Conservation (phyloP, 2,888 invertebrate genomes). For the Idaea biselata region DNA sequence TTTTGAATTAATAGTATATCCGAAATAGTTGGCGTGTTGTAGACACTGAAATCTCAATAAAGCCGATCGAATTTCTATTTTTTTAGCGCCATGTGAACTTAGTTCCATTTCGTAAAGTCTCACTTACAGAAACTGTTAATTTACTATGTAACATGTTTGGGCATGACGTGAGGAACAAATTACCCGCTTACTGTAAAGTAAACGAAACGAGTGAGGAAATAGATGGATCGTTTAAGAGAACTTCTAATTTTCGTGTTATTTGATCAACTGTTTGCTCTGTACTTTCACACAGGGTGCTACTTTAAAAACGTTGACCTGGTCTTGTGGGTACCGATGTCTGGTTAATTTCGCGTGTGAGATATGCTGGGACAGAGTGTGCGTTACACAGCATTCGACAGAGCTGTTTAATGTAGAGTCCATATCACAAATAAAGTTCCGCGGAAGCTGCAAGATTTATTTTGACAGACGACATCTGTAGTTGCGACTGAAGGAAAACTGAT, state of each 20-base stretch:
- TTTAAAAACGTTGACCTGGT: slow-evolving; percentile 74
- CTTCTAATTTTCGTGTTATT: slow-evolving; percentile 65
- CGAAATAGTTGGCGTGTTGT: neutral
- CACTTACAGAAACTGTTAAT: slow-evolving; percentile 4
- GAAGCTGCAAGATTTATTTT: neutral
- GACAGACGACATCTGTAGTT: neutral
- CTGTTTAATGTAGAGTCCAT: neutral
- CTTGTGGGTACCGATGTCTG: slow-evolving; percentile 48
- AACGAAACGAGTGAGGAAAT: slow-evolving; percentile 39
- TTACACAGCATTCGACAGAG: slow-evolving; percentile 29
- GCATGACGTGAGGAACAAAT: slow-evolving; percentile 18
- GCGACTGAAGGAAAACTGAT: neutral
- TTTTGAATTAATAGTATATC: neutral
- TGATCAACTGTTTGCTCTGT: slow-evolving; percentile 68
- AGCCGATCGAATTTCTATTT: neutral
- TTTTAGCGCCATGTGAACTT: slow-evolving; percentile 6
- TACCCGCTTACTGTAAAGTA: slow-evolving; percentile 25
- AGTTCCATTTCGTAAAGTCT: slow-evolving; percentile 12
- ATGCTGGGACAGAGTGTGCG: slow-evolving; percentile 26
- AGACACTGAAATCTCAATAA: neutral
- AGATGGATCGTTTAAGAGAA: slow-evolving; percentile 43
- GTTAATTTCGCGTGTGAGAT: slow-evolving; percentile 59
- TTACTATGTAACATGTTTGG: slow-evolving; percentile 8
- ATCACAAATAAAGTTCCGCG: neutral
- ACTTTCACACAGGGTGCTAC: slow-evolving; percentile 74